A percentile compares a stretch with the other conserved stretches of the same genome.
These are phyloP conservation scores for Horisme vitalbata DNA, from an alignment of 2,888 invertebrate genomes.

Conservation along the genomic window DNA sequence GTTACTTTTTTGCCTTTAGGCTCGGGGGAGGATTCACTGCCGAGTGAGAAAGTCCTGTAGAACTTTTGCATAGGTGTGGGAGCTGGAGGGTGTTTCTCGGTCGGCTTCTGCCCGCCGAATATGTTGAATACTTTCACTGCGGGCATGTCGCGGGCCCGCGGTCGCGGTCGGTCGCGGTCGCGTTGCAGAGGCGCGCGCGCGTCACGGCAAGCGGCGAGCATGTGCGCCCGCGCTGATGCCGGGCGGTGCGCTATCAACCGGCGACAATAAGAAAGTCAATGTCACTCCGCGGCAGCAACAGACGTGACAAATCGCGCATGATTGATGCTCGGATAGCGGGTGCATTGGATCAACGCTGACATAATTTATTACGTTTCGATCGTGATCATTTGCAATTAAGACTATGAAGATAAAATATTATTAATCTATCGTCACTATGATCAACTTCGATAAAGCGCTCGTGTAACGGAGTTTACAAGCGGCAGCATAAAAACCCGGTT, in stretches of 20 bases:
- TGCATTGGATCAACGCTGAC: slow-evolving; percentile 27
- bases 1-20: slow-evolving; percentile 74
- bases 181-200: slow-evolving; percentile 76
- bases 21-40: slow-evolving; percentile 62
- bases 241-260: slow-evolving; percentile 55
- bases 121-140: slow-evolving; percentile 82
- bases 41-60: slow-evolving; percentile 79
- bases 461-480: slow-evolving; percentile 3
- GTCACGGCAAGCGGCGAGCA: slow-evolving; percentile 71
- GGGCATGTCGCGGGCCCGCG: slow-evolving; percentile 79
- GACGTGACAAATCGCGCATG: slow-evolving; percentile 59
- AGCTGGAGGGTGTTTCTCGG: slow-evolving; percentile 67
- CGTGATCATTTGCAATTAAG: slow-evolving; percentile 26
- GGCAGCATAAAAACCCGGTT: slow-evolving; percentile 24
- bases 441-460: slow-evolving; percentile 1
- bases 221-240: slow-evolving; percentile 52
- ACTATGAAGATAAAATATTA: slow-evolving; percentile 18
- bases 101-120: slow-evolving; percentile 80
- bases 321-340: slow-evolving; percentile 34
- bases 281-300: slow-evolving; percentile 58
- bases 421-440: slow-evolving; percentile 12
- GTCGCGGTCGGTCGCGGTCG: slow-evolving; percentile 66
- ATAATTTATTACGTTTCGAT: slow-evolving; percentile 28
- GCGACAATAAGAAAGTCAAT: slow-evolving; percentile 77
- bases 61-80: slow-evolving; percentile 73